Conservation (phyloP, 37 sponge, comb jelly and placozoan species). For the Ephydatia muelleri region DNA sequence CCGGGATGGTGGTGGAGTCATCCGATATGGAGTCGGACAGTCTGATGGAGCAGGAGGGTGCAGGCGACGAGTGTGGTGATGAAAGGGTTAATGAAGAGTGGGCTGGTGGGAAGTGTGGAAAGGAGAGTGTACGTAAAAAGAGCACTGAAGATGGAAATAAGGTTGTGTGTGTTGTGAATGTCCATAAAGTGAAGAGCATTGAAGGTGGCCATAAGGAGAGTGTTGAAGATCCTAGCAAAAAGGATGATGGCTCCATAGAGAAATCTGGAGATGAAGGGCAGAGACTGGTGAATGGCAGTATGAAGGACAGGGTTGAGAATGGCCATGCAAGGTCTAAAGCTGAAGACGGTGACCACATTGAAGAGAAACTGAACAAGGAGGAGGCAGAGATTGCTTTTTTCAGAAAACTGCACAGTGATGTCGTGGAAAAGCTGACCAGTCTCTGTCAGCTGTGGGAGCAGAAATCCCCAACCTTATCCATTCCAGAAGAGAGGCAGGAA, state of each 20-base stretch:
- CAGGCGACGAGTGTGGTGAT: not conserved
- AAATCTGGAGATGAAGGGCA: not conserved
- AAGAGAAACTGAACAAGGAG: not conserved
- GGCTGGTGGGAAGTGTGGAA: not conserved
- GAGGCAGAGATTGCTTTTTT: conserved; percentile 34
- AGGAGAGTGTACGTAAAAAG: too few species aligned
- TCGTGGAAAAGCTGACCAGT: not conserved
- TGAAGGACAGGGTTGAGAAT: too few species aligned
- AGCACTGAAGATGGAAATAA: too few species aligned
- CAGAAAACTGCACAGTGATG: conserved; percentile 44
- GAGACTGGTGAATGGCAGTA: not conserved
- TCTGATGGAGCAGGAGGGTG: not conserved
- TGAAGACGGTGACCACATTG: not conserved
- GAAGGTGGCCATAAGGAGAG: not conserved
- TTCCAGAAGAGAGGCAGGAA: not conserved
- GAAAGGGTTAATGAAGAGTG: not conserved
- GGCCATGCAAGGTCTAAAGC: not conserved
- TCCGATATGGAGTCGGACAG: not conserved
- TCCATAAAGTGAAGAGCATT: not conserved
- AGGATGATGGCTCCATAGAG: not conserved
- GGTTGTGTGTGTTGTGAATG: not conserved
- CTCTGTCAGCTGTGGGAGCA: conserved; percentile 52
- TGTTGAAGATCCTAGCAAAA: not conserved
- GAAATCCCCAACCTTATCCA: conserved; percentile 18
- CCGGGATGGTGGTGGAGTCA: not conserved